Base-by-base conservation (phyloP, 2,797 vertebrate species). In the Artibeus jamaicensis region DNA sequence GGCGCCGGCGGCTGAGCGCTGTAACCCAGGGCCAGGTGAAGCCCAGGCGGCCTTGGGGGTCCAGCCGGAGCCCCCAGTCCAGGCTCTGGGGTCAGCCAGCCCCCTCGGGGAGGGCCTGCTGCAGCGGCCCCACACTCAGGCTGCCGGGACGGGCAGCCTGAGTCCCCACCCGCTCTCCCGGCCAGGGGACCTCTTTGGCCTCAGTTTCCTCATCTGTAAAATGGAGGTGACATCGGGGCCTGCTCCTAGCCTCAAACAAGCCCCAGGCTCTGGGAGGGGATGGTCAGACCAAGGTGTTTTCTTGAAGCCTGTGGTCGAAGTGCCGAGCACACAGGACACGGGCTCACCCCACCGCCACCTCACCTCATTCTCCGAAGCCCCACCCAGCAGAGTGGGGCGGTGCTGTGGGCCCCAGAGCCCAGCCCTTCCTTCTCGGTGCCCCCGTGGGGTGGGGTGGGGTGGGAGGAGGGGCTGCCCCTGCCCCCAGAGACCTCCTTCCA, bases 1-100 rank as follows among this genome's bases (percentile, higher is more conserved):
- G 4, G 46, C 0, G 0, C 37, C 1, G 3, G 26, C 11, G 1
- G 6, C 77, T 16, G 6, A 21, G 44, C 0, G 0, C 70, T 34
- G 0, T 5, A n/a, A n/a, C 76, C 39, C 74, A 10, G 44, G 44
- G 59, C 68, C 48, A 6, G 68, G 57, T 10, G 11, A 29, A 16
- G 19, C 48, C 55, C 32, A 2, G 2, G 67, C 10, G 19, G 67
- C 67, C 67, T 70, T 37, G 6, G 16, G 44, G 32, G 48, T 24
- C 9, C 1, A 16, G 44, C 39, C 39, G n/a, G 68, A 14, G 48
- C 21, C 42, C 46, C 50, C 46, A 2, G 18, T 14, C 65, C 29
- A 29, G 12, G 29, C 34, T 57, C 3, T 1, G 73, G 39, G 29
- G 83, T 0, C 12, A 29, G 65, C 18, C 5, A 0, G 73, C 5